Base-by-base conservation (phyloP, 37 sponge, comb jelly and placozoan species). In the Geodia barretti region DNA sequence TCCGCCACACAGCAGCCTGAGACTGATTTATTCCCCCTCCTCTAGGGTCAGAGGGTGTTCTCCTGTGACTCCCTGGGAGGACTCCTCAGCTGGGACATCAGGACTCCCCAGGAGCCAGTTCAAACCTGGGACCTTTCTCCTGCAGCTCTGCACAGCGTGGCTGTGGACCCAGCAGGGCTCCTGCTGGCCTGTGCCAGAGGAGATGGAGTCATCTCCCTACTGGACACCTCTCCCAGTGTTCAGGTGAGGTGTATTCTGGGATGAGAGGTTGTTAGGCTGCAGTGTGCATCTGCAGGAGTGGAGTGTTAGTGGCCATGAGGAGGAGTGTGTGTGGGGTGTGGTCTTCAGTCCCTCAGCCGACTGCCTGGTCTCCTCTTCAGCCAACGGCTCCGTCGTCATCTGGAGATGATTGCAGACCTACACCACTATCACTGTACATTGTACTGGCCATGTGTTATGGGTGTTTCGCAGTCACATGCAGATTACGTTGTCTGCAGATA, bases 31-130 rank as follows among this genome's bases (percentile, higher is more conserved):
- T 41, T n/a, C 3, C 58, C 19, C 19, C 23, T 39, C 30, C 68
- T 60, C 26, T 65, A 88, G 89, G 86, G 79, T 24, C 47, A 64
- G 39, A 37, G 72, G 29, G 17, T 94, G 58, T 89, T 66, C 30
- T 94, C 95, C 21, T 42, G 82, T 75, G 95, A 94, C 83, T 86
- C 82, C 41, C 90, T 94, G 81, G 95, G 95, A 0, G 61, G 76
- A 35, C 79, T 84, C 54, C 40, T 84, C 11, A 41, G 79, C 5
- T 98, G 98, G 98, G 96, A 97, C 74, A 30, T 93, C 1, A 78
- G 94, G 39, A 34, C 39, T 2, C 58, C 42, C 3, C 30, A 26
- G 3, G 32, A 9, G 1, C 38, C 35, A 1, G 62, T 40, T 25
- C n/a, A 64, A 1, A 33, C 41, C 24, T 83, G 79, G 77, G 93